Percentiles rank a stretch among this genome's conserved stretches.
phyloP scores from a whole-genome alignment of 2,113 vertebrate genomes.

The Neofelis nebulosa region DNA sequence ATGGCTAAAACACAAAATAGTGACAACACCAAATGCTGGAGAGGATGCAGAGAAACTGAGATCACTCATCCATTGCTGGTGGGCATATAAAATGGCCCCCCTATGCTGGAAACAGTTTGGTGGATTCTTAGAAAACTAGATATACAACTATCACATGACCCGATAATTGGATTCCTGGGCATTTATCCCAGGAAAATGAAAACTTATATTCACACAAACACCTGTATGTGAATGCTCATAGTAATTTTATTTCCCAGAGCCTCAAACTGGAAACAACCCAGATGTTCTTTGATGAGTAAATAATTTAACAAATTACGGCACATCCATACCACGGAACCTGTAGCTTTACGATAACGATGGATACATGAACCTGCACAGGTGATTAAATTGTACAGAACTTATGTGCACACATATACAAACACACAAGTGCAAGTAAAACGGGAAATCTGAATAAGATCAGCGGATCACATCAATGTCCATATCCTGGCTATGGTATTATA shows the following conservation, averaged over 20 bases:
- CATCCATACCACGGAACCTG: neutral
- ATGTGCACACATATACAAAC: neutral
- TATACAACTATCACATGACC: neutral
- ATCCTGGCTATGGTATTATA: neutral
- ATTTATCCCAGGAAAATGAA: constrained; percentile 46
- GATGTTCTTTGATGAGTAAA: neutral
- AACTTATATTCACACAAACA: constrained; percentile 13
- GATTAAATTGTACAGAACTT: neutral
- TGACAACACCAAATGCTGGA: neutral
- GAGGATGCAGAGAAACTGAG: neutral
- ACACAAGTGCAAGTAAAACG: neutral
- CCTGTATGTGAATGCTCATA: neutral
- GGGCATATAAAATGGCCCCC: neutral
- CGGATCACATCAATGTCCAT: neutral
- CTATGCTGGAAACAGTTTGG: neutral
- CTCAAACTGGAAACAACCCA: neutral
- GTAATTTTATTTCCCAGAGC: neutral
- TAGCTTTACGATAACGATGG: neutral
- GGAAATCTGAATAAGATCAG: neutral
- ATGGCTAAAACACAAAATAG: neutral
- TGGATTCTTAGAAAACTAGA: constrained; percentile 2
- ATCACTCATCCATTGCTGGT: neutral
- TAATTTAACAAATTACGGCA: neutral
- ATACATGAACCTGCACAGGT: neutral
- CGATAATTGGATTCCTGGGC: neutral